Percentiles rank a stretch among this genome's conserved stretches.
These are phyloP conservation scores for Eufriesea mexicana DNA, from an alignment of 1,140 invertebrate genomes.

Conservation along the genomic window DNA sequence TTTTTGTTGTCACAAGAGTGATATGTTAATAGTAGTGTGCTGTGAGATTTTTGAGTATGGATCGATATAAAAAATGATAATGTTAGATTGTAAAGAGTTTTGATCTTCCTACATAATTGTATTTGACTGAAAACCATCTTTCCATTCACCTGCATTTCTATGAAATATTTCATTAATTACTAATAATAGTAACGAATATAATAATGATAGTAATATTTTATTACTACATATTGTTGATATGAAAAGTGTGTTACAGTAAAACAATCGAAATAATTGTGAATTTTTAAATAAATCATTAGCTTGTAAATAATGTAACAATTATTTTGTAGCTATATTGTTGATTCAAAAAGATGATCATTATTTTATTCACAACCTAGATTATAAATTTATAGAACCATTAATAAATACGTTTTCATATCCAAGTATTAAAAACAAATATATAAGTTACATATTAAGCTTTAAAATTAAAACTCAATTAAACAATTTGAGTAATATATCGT, in stretches of 20 bases:
- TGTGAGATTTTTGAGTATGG: constrained; percentile 41
- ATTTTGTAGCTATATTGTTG: neutral
- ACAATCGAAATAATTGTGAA: constrained; percentile 11
- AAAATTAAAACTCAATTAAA: neutral
- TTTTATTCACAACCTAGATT: constrained; percentile 7
- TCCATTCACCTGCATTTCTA: constrained; percentile 21
- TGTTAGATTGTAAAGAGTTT: constrained; percentile 39
- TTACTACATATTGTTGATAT: constrained; percentile 2
- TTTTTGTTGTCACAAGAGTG: constrained; percentile 44
- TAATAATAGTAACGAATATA: neutral
- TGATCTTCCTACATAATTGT: constrained; percentile 10
- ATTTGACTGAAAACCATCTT: neutral
- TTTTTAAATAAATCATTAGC: neutral
- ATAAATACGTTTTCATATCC: neutral
- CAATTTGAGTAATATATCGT: neutral
- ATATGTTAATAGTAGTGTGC: constrained; percentile 53
- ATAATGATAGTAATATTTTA: neutral
- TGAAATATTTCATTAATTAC: constrained; percentile 26
- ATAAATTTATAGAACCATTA: constrained; percentile 9
- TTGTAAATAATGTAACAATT: constrained; percentile 19
- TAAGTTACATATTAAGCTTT: neutral
- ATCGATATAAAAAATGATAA: neutral
- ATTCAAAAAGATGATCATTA: constrained; percentile 3
- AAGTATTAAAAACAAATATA: neutral
- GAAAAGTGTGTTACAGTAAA: constrained; percentile 17